Evolutionary conservation across 2,888 invertebrate genomes (phyloP).

Genomic region (Geotrupes spiniger): DNA sequence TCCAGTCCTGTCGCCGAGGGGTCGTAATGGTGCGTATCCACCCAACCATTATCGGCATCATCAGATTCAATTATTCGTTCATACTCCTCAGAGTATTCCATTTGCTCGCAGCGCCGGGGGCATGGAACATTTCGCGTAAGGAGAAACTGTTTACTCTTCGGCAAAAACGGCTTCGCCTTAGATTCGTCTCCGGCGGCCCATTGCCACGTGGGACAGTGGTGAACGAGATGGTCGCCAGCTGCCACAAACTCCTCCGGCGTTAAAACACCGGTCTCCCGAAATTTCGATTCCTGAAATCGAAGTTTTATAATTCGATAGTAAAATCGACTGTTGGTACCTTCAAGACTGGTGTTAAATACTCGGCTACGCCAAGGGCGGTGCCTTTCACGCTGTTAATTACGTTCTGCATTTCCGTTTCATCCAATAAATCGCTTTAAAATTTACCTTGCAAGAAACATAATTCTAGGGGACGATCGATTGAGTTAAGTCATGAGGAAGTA

Average conservation of each 20-base stretch:
- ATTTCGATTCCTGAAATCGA: conserved; percentile 84
- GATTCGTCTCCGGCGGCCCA: conserved; percentile 93
- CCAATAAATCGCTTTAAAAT: no score
- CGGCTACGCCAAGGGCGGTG: conserved; percentile 92
- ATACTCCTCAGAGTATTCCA: conserved; percentile 87
- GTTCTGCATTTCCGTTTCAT: conserved; percentile 74
- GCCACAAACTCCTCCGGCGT: conserved; percentile 99
- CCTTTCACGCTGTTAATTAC: conserved; percentile 94
- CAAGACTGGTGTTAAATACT: conserved; percentile 92
- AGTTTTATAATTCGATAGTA: conserved; percentile 5
- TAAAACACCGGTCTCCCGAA: conserved; percentile 93
- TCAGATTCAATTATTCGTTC: conserved; percentile 89
- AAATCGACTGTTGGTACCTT: conserved; percentile 71
- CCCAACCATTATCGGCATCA: conserved; percentile 92
- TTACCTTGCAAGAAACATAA: no score
- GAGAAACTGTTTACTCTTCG: conserved; percentile 94
- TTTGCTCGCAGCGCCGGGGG: conserved; percentile 91
- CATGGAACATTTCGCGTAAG: conserved; percentile 97
- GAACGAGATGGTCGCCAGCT: conserved; percentile 97
- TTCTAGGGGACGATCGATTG: no score
- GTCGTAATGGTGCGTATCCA: conserved; percentile 93
- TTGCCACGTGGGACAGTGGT: conserved; percentile 99
- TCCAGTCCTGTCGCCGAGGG: conserved; percentile 61
- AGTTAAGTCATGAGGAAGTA: no score
- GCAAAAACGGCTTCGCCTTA: conserved; percentile 86